Percentiles rank a stretch among this genome's conserved stretches.
These are phyloP conservation scores for Martes martes DNA, from an alignment of 2,113 vertebrate genomes.

Conservation along the genomic window DNA sequence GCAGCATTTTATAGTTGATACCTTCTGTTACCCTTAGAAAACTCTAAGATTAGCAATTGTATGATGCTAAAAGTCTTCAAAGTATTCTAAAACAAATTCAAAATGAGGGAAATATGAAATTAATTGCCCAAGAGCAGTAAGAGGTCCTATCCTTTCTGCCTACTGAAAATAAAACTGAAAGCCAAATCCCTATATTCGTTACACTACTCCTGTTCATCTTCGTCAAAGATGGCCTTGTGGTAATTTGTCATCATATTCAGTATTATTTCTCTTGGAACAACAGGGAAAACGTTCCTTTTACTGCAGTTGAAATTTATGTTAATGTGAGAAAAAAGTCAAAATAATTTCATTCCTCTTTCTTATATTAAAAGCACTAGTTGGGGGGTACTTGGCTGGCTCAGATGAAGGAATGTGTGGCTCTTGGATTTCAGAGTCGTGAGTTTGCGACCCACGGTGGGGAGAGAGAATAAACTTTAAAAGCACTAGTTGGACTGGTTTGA, in stretches of 20 bases:
- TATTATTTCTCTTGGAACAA: not conserved
- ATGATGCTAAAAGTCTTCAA: not conserved
- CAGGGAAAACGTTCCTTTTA: not conserved
- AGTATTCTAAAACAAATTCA: not conserved
- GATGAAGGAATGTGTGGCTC: not conserved
- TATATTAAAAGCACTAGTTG: not conserved
- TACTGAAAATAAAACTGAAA: not conserved
- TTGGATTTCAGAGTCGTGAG: not conserved
- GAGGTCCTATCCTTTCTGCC: not conserved
- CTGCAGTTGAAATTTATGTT: not conserved
- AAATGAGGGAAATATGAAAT: not conserved
- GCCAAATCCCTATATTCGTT: not conserved
- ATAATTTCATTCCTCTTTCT: not conserved
- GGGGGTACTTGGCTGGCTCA: not conserved
- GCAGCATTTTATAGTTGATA: not conserved
- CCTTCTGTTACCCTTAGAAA: not conserved
- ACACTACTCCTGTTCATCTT: not conserved
- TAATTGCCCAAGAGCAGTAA: not conserved
- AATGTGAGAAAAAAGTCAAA: not conserved
- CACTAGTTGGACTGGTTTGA: not conserved
- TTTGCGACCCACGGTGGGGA: not conserved
- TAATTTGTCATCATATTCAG: not conserved
- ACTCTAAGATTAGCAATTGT: not conserved
- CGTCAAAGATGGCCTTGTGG: not conserved
- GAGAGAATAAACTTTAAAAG: not conserved